Conservation (phyloP, 2,888 invertebrate species). For the Hypomecis atomaria region DNA sequence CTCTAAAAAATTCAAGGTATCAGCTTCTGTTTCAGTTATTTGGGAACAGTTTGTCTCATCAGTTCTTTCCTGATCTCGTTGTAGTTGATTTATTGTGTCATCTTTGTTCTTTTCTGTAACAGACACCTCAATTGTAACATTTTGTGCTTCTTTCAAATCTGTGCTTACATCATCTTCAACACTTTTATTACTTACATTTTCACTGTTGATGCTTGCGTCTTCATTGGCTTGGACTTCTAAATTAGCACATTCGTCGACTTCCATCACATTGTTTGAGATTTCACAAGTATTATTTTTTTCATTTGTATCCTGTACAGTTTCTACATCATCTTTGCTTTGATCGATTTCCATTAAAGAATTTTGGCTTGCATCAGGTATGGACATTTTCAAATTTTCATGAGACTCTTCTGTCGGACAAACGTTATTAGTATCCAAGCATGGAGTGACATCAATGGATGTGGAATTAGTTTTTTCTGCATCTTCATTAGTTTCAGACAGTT, state of each 20-base stretch:
- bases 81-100: slow-evolving; percentile 26
- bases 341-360: slow-evolving; percentile 14
- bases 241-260: slow-evolving; percentile 9
- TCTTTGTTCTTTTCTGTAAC: slow-evolving; percentile 38
- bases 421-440: not conserved
- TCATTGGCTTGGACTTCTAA: not conserved
- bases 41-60: slow-evolving; percentile 4
- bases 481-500: not conserved
- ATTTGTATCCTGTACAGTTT: not conserved
- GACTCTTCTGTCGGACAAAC: not conserved
- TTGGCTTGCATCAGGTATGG: not conserved
- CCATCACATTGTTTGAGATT: not conserved
- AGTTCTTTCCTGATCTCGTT: slow-evolving; percentile 14
- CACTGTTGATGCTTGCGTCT: slow-evolving; percentile 8
- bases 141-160: slow-evolving; percentile 24
- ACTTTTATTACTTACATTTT: slow-evolving; percentile 33
- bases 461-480: not conserved
- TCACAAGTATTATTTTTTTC: not conserved
- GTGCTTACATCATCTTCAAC: slow-evolving; percentile 20
- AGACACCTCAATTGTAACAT: slow-evolving; percentile 34
- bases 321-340: slow-evolving; percentile 1
- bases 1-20: slow-evolving; percentile 14
- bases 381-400: slow-evolving; percentile 1
- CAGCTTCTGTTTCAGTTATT: slow-evolving; percentile 2
- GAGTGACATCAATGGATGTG: not conserved